Evolutionary conservation across 2,888 invertebrate genomes (phyloP).

Genomic region (Coleophora deauratella): DNA sequence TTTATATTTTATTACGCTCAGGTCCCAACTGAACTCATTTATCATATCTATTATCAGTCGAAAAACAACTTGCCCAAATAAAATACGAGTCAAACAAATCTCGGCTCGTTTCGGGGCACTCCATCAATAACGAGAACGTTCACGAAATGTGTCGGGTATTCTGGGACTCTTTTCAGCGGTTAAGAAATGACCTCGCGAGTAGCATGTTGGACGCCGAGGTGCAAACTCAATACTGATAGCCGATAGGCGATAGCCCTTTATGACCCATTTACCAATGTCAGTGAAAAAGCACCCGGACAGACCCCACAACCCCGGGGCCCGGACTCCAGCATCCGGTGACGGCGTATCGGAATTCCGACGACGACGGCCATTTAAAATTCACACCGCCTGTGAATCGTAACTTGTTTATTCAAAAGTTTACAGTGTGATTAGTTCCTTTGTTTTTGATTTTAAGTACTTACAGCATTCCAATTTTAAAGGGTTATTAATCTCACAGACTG

Average conservation of each 20-base stretch:
- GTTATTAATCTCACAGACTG: too few relatives aligned
- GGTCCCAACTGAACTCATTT: too few relatives aligned
- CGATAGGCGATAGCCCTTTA: conserved; percentile 39
- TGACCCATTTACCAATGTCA: conserved; percentile 67
- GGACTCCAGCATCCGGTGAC: conserved; percentile 15
- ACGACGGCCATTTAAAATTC: conserved; percentile 46
- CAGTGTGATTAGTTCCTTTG: conserved; percentile 3
- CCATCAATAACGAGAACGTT: too few relatives aligned
- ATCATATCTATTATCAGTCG: conserved; percentile 24
- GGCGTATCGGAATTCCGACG: conserved; percentile 41
- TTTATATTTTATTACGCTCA: too few relatives aligned
- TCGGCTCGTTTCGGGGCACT: conserved; percentile 2
- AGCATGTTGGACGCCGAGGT: conserved; percentile 43
- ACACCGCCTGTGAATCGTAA: conserved; percentile 36
- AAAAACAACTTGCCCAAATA: conserved; percentile 19
- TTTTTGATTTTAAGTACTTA: neutral
- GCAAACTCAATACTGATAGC: conserved; percentile 63
- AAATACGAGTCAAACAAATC: conserved; percentile 17
- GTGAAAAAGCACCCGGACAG: conserved; percentile 29
- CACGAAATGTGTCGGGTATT: neutral
- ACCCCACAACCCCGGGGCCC: too few relatives aligned
- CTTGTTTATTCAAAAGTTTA: conserved; percentile 30
- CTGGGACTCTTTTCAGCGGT: too few relatives aligned
- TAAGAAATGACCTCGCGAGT: too few relatives aligned
- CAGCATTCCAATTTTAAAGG: neutral